A percentile compares a stretch with the other conserved stretches of the same genome.
These are phyloP conservation scores for Cossypha polioptera DNA, from an alignment of 2,797 vertebrate species.

Conservation along the genomic window DNA sequence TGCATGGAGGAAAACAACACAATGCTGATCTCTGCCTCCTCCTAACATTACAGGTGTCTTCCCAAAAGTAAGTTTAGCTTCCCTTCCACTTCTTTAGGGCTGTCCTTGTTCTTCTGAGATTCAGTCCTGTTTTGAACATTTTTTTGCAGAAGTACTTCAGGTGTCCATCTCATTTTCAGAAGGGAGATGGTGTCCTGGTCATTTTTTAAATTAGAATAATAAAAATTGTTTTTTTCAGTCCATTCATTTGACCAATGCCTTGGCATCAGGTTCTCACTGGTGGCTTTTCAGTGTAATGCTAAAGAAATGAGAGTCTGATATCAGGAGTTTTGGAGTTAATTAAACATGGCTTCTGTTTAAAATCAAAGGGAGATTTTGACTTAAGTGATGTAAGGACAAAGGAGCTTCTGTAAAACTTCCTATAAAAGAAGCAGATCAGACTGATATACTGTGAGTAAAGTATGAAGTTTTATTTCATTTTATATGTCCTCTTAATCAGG, in stretches of 20 bases:
- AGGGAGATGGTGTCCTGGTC: neutral
- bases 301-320: neutral
- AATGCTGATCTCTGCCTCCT: neutral
- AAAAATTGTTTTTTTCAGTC: neutral
- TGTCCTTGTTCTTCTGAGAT: neutral
- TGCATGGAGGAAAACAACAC: neutral
- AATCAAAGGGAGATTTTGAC: neutral
- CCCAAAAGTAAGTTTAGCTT: neutral
- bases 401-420: neutral
- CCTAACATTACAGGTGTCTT: neutral
- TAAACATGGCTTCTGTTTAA: neutral
- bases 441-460: neutral
- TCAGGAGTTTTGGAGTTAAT: neutral
- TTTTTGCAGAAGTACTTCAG: neutral
- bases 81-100: neutral
- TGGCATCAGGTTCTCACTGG: neutral
- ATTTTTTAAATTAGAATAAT: neutral
- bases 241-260: neutral
- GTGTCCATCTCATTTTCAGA: neutral
- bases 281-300: neutral
- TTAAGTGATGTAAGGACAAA: neutral
- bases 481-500: neutral
- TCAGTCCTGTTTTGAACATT: neutral
- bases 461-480: constrained; percentile 10
- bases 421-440: neutral